A percentile compares a stretch with the other conserved stretches of the same genome.
phyloP scores from a whole-genome alignment of 2,113 vertebrate genomes.

The Seriola dumerili region DNA sequence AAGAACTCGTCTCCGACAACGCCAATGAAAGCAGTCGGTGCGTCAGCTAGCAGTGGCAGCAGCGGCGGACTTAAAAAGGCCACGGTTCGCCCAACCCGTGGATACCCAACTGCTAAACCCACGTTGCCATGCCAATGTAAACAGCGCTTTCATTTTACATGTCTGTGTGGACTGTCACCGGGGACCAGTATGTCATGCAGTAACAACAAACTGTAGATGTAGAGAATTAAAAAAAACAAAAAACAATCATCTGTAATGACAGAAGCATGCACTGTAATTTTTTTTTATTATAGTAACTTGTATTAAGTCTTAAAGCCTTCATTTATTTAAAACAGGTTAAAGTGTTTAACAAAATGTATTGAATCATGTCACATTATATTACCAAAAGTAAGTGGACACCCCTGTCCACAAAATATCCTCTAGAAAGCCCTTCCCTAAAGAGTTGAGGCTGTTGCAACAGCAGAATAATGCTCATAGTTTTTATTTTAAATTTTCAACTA shows the following conservation, averaged over 20 bases:
- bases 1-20: conserved; percentile 28
- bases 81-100: conserved; percentile 25
- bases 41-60: background rate
- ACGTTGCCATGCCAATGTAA: conserved; percentile 80
- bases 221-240: conserved; percentile 57
- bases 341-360: too few relatives aligned
- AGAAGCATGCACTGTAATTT: background rate
- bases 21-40: background rate
- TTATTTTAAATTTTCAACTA: background rate
- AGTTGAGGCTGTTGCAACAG: too few relatives aligned
- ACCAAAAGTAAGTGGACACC: conserved; percentile 8
- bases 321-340: background rate
- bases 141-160: conserved; percentile 77
- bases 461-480: too few relatives aligned
- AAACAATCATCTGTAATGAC: conserved; percentile 35
- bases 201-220: conserved; percentile 75
- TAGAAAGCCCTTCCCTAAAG: too few relatives aligned
- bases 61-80: conserved; percentile 24
- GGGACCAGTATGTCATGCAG: conserved; percentile 88
- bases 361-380: background rate
- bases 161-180: conserved; percentile 85
- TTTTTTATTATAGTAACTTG: background rate
- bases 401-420: too few relatives aligned
- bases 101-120: conserved; percentile 13
- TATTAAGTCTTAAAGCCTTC: conserved; percentile 60